Base-by-base conservation (phyloP, 2,797 vertebrate genomes). In the Periparus ater region DNA sequence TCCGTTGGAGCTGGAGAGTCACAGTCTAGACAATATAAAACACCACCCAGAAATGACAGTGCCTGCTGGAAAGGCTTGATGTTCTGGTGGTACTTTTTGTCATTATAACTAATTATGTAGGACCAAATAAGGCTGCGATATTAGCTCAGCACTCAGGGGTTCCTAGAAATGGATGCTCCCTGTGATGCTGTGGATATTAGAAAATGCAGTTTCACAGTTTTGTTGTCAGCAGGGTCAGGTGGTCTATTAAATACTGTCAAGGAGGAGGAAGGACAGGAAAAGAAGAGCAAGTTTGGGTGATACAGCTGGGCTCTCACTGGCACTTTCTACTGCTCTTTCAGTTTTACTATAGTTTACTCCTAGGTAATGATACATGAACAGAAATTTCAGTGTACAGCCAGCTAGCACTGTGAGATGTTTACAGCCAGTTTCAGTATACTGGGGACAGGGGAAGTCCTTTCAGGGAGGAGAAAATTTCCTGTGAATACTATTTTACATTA, bases 31-130 rank as follows among this genome's bases (percentile, higher is more conserved):
- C 92, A 88, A 65, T 65, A 88, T 94, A 94, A 94, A 96, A 78
- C 76, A 92, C 15, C 32, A 73, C 11, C 25, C 30, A 89, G 75
- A 89, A 94, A 75, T 85, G 92, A 92, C 95, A 94, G 57, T 77
- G 84, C 89, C 91, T 96, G 91, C 89, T 96, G 78, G 54, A 97
- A 95, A 92, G 81, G 29, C 78, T 89, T 91, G 85, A 93, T 85
- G 78, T 93, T 92, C 93, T 77, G 32, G 20, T 85, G 89, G 86
- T 83, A 78, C 58, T 95, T 96, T 95, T 93, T 94, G 91, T 97
- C 95, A 96, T 95, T 95, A 96, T 82, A 89, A 96, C 91, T 93
- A 95, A 96, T 97, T 93, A 94, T 62, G 62, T 63, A 91, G 70
- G 74, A 89, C 77, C 71, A 89, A 87, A 92, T 80, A 85, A 93